phyloP scores from a whole-genome alignment of 2,113 vertebrate species.

The Aramus guarauna region DNA sequence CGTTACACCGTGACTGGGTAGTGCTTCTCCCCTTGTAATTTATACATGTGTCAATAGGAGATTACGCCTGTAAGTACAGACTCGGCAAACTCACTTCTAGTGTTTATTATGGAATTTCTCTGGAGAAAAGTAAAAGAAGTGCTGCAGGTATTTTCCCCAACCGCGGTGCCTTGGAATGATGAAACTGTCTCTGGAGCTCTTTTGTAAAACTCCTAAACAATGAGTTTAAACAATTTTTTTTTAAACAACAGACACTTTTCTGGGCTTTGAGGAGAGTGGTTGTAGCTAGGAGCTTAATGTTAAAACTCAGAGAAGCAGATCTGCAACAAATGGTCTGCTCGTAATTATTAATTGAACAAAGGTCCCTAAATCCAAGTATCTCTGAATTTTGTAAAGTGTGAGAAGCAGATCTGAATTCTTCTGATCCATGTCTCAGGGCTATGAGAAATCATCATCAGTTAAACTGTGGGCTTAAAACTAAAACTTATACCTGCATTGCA shows the following conservation, averaged over 20 bases:
- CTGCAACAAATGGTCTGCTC: not conserved
- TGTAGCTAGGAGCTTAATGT: not conserved
- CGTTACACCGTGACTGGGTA: not conserved
- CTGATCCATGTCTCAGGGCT: not conserved
- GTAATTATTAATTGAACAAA: not conserved
- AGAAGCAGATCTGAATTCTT: not conserved
- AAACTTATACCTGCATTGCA: not conserved
- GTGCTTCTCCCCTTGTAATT: constrained; percentile 13
- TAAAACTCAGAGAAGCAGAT: not conserved
- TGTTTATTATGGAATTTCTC: not conserved
- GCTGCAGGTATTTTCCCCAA: not conserved
- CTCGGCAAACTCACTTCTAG: constrained; percentile 20
- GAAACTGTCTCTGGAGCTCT: not conserved
- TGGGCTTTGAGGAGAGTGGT: not conserved
- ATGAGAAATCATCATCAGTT: not conserved
- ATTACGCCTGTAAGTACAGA: constrained; percentile 41
- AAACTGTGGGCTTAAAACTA: not conserved
- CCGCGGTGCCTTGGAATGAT: not conserved
- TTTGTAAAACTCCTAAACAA: not conserved
- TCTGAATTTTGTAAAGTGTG: not conserved
- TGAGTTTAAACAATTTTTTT: not conserved
- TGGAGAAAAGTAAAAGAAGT: not conserved
- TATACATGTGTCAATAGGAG: constrained; percentile 54
- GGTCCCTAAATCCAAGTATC: not conserved
- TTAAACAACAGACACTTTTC: not conserved